These are phyloP conservation scores for Agrochola circellaris DNA, from an alignment of 2,888 invertebrate species.

Conservation along the genomic window DNA sequence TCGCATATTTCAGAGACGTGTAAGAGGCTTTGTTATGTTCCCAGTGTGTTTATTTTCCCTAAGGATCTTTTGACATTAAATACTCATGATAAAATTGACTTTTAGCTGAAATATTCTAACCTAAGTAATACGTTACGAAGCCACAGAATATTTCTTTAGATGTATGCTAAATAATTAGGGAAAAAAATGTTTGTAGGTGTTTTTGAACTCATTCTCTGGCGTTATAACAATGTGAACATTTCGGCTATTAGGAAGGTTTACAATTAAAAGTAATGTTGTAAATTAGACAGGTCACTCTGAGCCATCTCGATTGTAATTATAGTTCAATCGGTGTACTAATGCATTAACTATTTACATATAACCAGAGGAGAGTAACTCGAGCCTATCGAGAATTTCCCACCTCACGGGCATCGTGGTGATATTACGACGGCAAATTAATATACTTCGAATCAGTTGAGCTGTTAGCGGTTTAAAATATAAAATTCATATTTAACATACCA, in stretches of 20 bases:
- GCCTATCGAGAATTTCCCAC: conserved; percentile 12
- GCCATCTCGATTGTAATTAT: conserved; percentile 32
- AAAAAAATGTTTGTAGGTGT: background rate
- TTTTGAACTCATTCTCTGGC: no score
- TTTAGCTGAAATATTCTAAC: conserved; percentile 14
- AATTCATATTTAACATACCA: background rate
- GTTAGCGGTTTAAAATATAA: background rate
- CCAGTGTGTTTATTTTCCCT: conserved; percentile 50
- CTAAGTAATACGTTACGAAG: conserved; percentile 1
- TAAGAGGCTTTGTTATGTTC: conserved; percentile 64
- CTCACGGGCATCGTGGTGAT: background rate
- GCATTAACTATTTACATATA: conserved; percentile 9
- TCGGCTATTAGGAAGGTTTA: background rate
- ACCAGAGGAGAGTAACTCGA: conserved; percentile 19
- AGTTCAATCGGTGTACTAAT: conserved; percentile 21
- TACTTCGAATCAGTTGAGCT: conserved; percentile 5
- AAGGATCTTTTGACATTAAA: conserved; percentile 54
- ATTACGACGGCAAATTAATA: conserved; percentile 6
- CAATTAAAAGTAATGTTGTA: background rate
- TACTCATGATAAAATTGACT: conserved; percentile 29
- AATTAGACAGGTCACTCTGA: background rate
- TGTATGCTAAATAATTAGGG: background rate
- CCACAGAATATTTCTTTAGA: conserved; percentile 3
- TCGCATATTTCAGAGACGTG: conserved; percentile 57
- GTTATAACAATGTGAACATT: background rate